These are phyloP conservation scores for Ibycter americanus DNA, from an alignment of 2,797 vertebrate genomes.

Conservation along the genomic window DNA sequence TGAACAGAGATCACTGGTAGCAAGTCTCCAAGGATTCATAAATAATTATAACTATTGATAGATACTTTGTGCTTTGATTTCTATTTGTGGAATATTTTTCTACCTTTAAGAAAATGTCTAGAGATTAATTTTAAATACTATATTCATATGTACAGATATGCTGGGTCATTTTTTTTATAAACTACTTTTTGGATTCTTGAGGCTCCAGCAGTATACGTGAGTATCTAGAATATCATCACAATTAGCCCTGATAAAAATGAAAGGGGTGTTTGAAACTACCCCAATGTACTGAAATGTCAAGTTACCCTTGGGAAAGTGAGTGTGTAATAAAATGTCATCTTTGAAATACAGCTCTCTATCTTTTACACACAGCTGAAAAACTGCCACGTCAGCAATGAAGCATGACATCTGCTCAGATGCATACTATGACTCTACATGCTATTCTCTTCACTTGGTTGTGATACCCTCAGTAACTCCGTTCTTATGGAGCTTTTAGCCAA, in stretches of 20 bases:
- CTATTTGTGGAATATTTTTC: not conserved
- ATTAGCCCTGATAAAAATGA: not conserved
- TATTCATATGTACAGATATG: not conserved
- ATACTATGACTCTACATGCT: not conserved
- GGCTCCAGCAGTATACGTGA: not conserved
- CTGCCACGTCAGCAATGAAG: not conserved
- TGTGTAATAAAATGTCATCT: not conserved
- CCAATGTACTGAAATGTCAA: not conserved
- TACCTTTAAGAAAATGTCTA: not conserved
- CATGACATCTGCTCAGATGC: not conserved
- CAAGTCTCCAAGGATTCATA: not conserved
- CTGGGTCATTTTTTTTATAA: not conserved
- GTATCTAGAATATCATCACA: not conserved
- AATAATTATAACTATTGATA: not conserved
- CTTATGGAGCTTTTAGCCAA: not conserved
- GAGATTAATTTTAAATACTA: not conserved
- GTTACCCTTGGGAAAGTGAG: not conserved
- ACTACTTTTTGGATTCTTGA: not conserved
- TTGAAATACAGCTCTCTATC: not conserved
- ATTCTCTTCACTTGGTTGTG: not conserved
- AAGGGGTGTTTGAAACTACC: not conserved
- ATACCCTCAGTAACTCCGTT: not conserved
- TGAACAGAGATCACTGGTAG: not conserved
- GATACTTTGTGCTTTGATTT: not conserved
- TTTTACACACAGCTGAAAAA: not conserved